A percentile compares a stretch with the other conserved stretches of the same genome.
These are phyloP conservation scores for Phorcus lineatus DNA, from an alignment of 2,888 invertebrate species.

Conservation along the genomic window DNA sequence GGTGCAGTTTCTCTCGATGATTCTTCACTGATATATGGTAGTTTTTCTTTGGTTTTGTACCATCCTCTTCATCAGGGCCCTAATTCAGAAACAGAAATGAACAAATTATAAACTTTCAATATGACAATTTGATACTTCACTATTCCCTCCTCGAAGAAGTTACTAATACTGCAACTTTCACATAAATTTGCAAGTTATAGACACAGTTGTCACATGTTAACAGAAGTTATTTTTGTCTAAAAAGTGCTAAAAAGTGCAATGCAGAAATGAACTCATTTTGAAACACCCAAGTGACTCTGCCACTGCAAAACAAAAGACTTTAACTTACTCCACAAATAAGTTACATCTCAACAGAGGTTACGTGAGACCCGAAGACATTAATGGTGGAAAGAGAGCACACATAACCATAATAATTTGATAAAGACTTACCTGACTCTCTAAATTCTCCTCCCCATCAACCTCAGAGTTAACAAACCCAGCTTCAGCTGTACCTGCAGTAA, in stretches of 20 bases:
- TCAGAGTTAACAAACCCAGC: conserved; percentile 2
- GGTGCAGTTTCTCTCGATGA: conserved; percentile 61
- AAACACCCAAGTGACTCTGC: too few species aligned
- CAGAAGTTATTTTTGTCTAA: too few species aligned
- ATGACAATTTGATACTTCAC: neutral
- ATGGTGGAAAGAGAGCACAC: too few species aligned
- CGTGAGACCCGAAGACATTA: too few species aligned
- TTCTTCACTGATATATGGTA: conserved; percentile 36
- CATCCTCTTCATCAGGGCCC: conserved; percentile 14
- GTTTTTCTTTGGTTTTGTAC: conserved; percentile 28
- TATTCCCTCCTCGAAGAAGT: neutral
- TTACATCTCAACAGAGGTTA: too few species aligned
- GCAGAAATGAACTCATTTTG: too few species aligned
- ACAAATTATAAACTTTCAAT: too few species aligned
- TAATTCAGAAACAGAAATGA: neutral
- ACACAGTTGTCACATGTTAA: too few species aligned
- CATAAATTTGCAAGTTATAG: neutral
- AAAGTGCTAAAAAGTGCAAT: too few species aligned
- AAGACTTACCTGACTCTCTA: neutral
- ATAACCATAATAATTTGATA: too few species aligned
- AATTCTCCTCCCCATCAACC: neutral
- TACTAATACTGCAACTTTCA: neutral
- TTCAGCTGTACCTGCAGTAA: neutral
- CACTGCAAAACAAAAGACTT: too few species aligned
- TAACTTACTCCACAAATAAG: neutral